Conservation (phyloP, 2,888 invertebrate species). For the Apoda limacodes region DNA sequence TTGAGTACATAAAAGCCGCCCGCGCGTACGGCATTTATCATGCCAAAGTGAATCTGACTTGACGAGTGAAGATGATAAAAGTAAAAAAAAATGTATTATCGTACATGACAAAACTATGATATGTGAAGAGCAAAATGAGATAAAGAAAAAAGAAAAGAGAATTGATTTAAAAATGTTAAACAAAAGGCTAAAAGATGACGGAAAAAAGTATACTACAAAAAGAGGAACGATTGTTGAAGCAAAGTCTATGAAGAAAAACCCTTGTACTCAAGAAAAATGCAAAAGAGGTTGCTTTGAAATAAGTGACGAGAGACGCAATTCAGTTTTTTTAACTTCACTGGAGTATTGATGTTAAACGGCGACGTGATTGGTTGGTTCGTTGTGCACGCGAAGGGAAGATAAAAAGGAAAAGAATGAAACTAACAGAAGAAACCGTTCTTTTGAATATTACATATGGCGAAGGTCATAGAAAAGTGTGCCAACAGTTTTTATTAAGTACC, state of each 20-base stretch:
- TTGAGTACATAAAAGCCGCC: no score
- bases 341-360: constrained; percentile 12
- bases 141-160: constrained; percentile 1
- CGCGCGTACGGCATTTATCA: no score
- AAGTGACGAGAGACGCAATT: no score
- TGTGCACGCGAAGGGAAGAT: constrained; percentile 14
- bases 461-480: no score
- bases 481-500: no score
- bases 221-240: no score
- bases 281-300: constrained; percentile 7
- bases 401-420: constrained; percentile 10
- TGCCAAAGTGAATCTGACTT: constrained; percentile 3
- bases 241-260: no score
- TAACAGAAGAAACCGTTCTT: constrained; percentile 9
- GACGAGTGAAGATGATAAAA: not conserved
- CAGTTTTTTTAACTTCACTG: constrained; percentile 13
- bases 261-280: constrained; percentile 3
- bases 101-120: not conserved
- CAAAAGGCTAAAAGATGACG: not conserved
- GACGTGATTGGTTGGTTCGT: no score
- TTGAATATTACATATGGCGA: constrained; percentile 14
- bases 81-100: not conserved
- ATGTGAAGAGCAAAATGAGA: no score
- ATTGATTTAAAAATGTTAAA: constrained; percentile 1
- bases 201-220: no score